Base-by-base conservation (phyloP, 2,113 vertebrate genomes). In the Oncorhynchus mykiss region DNA sequence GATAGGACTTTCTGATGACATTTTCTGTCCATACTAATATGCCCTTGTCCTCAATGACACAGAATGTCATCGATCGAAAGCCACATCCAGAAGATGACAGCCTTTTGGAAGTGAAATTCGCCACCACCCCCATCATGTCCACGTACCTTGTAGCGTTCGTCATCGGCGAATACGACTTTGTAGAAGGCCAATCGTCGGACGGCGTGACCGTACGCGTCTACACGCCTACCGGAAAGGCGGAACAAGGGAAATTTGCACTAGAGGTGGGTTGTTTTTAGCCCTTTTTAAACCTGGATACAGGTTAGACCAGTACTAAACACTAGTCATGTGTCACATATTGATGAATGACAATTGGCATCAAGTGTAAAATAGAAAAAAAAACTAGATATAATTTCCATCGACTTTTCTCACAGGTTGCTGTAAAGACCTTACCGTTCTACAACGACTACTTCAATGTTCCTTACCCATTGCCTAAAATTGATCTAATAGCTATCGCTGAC, bases 381-480 rank as follows among this genome's bases (percentile, higher is more conserved):
- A 34, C 31, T 6, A 34, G 31, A 34, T 34, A 6, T 34, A 1
- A 34, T 34, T 34, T 34, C 31, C 31, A 34, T 34, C 5, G 2
- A 20, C 18, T 60, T 22, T 14, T 22, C 59, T 88, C 90, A 0
- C 91, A 99, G 98, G 98, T 99, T 92, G 98, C 98, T 86, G 95
- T 94, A 90, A 99, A 99, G 94, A 99, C 97, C 77, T 95, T 99
- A 92, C 97, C 98, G 86, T 99, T 99, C 94, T 99, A 99, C 93
- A 99, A 99, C 94, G 97, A 99, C 75, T 99, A 99, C 94, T 99
- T 99, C 95, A 96, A 84, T 88, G 97, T 99, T 94, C 97, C 98
- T 87, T 99, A 99, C 89, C 97, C 97, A 70, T 93, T 99, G 87
- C 98, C 98, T 91, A 99, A 99, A 95, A 99, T 99, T 87, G 98